Conservation (phyloP, 2,113 vertebrate genomes). For the Gobiocypris rarus region DNA sequence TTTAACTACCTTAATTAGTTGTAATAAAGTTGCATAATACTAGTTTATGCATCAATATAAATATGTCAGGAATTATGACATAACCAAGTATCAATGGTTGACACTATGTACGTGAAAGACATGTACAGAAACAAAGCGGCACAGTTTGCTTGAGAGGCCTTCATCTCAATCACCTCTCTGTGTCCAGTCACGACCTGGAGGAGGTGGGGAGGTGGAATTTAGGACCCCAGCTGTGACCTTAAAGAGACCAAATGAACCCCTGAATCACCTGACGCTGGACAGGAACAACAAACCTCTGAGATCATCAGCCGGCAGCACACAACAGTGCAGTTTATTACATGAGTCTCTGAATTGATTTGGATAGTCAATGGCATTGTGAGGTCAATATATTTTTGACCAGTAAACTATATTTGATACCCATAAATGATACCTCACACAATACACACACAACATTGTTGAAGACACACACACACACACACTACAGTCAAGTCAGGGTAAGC, state of each 20-base stretch:
- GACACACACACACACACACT: not conserved
- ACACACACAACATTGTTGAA: not conserved
- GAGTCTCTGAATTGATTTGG: not conserved
- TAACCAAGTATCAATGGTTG: not conserved
- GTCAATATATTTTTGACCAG: not conserved
- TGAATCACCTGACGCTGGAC: not conserved
- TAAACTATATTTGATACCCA: not conserved
- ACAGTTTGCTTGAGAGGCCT: not conserved
- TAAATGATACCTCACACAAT: not conserved
- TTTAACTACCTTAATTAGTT: not conserved
- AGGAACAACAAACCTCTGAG: not conserved
- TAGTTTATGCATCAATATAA: not conserved
- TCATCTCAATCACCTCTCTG: conserved; percentile 1
- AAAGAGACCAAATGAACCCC: conserved; percentile 30
- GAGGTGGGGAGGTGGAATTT: not conserved
- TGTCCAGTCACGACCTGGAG: not conserved
- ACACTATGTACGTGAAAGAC: not conserved
- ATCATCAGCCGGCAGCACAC: not conserved
- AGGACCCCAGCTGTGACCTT: not conserved
- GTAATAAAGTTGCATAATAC: conserved; percentile 1
- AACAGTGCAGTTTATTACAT: not conserved
- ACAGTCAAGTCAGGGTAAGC: not conserved
- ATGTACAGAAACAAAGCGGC: not conserved
- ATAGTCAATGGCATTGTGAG: not conserved
- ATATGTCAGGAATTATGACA: not conserved